These are phyloP conservation scores for Boloria euphrosyne DNA, from an alignment of 2,888 invertebrate genomes.

Conservation along the genomic window DNA sequence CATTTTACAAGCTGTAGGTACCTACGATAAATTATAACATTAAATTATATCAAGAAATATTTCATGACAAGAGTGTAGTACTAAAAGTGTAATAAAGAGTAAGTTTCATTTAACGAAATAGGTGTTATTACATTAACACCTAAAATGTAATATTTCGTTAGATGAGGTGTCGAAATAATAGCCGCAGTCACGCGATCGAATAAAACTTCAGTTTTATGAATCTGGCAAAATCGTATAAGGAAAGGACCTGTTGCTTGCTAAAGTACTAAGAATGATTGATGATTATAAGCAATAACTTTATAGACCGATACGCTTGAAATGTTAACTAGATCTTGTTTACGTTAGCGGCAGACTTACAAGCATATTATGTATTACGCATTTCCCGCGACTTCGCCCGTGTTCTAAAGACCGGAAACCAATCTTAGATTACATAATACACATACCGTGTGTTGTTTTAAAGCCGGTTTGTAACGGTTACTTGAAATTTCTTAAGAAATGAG, in stretches of 20 bases:
- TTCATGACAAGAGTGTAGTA: background rate
- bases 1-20: too few species aligned
- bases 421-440: too few species aligned
- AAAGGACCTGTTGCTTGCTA: constrained; percentile 41
- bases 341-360: too few species aligned
- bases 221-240: constrained; percentile 32
- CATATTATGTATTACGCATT: too few species aligned
- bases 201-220: constrained; percentile 38
- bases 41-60: too few species aligned
- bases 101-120: constrained; percentile 10
- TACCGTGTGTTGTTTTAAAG: too few species aligned
- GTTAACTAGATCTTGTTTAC: too few species aligned
- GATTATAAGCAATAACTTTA: constrained; percentile 19
- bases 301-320: background rate
- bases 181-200: constrained; percentile 44
- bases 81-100: background rate
- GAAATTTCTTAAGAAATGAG: too few species aligned
- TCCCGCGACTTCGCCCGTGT: too few species aligned
- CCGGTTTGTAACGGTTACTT: too few species aligned
- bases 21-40: too few species aligned
- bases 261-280: constrained; percentile 36
- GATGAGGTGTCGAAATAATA: constrained; percentile 46
- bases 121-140: constrained; percentile 29
- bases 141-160: constrained; percentile 38
- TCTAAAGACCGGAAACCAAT: too few species aligned